Conservation (phyloP, 2,888 invertebrate species). For the Mythimna impura region DNA sequence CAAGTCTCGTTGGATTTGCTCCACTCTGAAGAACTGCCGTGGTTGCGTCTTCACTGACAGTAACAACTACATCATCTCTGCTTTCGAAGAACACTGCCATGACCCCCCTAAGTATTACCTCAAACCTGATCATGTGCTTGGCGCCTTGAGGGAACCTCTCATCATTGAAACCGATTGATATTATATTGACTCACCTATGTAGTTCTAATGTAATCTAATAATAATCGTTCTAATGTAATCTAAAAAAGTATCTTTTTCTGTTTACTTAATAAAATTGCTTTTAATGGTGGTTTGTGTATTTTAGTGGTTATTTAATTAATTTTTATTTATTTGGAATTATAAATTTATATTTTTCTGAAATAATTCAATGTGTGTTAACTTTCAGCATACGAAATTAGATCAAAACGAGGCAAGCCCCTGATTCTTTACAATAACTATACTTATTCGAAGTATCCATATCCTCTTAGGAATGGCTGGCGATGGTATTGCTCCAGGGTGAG, state of each 20-base stretch:
- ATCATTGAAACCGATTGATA: constrained; percentile 72
- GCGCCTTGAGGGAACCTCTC: constrained; percentile 78
- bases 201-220: background rate
- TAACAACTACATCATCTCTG: constrained; percentile 77
- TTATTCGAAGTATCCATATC: constrained; percentile 78
- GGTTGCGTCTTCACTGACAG: constrained; percentile 81
- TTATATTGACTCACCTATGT: background rate
- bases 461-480: constrained; percentile 77
- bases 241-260: constrained; percentile 8
- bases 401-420: constrained; percentile 77
- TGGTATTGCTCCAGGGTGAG: constrained; percentile 84
- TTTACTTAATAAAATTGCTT: constrained; percentile 28
- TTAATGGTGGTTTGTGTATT: constrained; percentile 12
- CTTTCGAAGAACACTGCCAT: constrained; percentile 80
- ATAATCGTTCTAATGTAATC: constrained; percentile 13
- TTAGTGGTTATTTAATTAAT: constrained; percentile 6
- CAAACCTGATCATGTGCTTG: constrained; percentile 80
- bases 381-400: constrained; percentile 71
- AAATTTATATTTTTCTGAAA: background rate
- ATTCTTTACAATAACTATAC: constrained; percentile 78
- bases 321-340: background rate
- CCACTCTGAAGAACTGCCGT: constrained; percentile 83
- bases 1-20: constrained; percentile 83
- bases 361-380: constrained; percentile 27
- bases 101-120: constrained; percentile 85